Evolutionary conservation across 2,888 invertebrate species (phyloP).

Genomic region (Crocallis elinguaria): DNA sequence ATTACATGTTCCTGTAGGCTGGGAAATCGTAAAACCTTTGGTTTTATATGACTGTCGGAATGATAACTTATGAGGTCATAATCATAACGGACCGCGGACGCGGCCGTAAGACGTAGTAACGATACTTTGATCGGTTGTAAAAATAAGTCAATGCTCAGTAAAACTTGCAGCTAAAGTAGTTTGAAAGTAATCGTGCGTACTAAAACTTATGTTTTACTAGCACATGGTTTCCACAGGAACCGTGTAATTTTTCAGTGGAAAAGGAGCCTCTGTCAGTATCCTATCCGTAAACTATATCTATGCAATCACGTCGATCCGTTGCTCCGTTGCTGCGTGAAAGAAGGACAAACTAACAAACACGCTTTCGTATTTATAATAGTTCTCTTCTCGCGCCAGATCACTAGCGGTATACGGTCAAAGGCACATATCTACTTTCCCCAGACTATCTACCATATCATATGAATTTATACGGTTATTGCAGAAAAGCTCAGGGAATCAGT

Average conservation of each 20-base stretch:
- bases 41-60: background rate
- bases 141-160: background rate
- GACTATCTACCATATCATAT: background rate
- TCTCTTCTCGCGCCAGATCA: background rate
- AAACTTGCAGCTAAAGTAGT: too few species aligned
- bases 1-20: too few species aligned
- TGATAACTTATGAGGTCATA: background rate
- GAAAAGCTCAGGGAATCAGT: constrained; percentile 8
- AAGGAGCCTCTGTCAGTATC: too few species aligned
- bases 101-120: background rate
- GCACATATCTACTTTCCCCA: background rate
- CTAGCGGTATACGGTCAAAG: background rate
- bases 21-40: too few species aligned
- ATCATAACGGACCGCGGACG: background rate
- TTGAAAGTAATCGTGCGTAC: too few species aligned
- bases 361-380: background rate
- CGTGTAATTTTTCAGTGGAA: too few species aligned
- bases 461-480: constrained; percentile 1
- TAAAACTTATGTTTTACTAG: too few species aligned
- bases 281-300: too few species aligned
- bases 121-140: background rate
- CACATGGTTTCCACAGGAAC: too few species aligned
- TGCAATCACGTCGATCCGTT: too few species aligned
- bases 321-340: too few species aligned
- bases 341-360: background rate